A percentile compares a stretch with the other conserved stretches of the same genome.
phyloP scores from a whole-genome alignment of 2,797 vertebrate genomes.

The Dallia pectoralis region DNA sequence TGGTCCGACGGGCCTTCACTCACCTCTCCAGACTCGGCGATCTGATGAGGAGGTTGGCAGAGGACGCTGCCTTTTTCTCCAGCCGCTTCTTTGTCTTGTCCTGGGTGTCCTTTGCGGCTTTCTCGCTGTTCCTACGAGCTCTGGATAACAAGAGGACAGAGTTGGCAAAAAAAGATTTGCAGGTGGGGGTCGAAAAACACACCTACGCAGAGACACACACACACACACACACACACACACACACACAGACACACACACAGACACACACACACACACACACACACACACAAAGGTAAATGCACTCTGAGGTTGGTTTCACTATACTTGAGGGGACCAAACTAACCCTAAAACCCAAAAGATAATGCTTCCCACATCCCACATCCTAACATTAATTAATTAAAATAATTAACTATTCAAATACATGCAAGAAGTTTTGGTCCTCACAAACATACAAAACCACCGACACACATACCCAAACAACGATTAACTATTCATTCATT shows the following conservation, averaged over 20 bases:
- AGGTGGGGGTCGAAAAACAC: slow-evolving; percentile 1
- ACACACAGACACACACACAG: neutral
- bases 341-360: too few relatives aligned
- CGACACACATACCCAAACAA: too few relatives aligned
- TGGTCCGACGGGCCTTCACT: slow-evolving; percentile 24
- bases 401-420: too few relatives aligned
- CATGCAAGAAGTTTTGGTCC: too few relatives aligned
- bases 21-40: slow-evolving; percentile 84
- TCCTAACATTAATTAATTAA: too few relatives aligned
- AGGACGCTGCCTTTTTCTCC: slow-evolving; percentile 83
- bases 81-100: slow-evolving; percentile 79
- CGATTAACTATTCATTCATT: neutral
- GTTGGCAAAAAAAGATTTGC: neutral
- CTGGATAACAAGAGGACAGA: slow-evolving; percentile 53
- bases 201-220: neutral
- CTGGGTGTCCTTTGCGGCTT: slow-evolving; percentile 62
- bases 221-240: neutral
- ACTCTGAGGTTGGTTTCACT: too few relatives aligned
- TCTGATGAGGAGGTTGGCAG: slow-evolving; percentile 80
- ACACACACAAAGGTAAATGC: too few relatives aligned
- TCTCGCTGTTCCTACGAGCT: slow-evolving; percentile 84
- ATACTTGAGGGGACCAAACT: too few relatives aligned
- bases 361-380: too few relatives aligned
- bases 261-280: neutral
- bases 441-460: too few relatives aligned